Conservation (phyloP, 2,888 invertebrate species). For the Tinea pellionella region DNA sequence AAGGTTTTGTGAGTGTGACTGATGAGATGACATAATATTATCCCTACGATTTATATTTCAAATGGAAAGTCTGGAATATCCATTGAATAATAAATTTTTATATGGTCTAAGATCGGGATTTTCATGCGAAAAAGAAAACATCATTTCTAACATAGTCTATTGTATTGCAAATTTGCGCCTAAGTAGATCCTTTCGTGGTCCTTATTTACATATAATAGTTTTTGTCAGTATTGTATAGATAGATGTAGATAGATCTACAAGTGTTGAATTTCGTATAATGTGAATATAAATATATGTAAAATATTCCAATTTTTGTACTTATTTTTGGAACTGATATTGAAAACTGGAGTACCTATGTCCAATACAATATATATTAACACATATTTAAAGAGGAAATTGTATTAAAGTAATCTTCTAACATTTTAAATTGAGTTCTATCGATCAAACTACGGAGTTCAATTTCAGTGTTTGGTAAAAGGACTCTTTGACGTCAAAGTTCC, state of each 20-base stretch:
- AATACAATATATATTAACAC: too few species aligned
- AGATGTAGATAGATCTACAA: background rate
- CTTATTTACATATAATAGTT: conserved; percentile 62
- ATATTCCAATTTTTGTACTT: too few species aligned
- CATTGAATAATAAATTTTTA: conserved; percentile 66
- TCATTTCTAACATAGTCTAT: conserved; percentile 60
- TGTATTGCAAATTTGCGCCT: conserved; percentile 64
- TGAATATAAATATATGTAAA: conserved; percentile 20
- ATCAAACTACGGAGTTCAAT: background rate
- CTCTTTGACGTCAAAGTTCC: conserved; percentile 5
- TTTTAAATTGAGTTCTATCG: conserved; percentile 21
- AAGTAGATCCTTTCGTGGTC: conserved; percentile 48
- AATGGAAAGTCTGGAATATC: conserved; percentile 52
- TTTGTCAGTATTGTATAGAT: conserved; percentile 47
- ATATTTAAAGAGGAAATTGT: too few species aligned
- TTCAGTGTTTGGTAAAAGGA: background rate
- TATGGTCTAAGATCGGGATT: conserved; percentile 52
- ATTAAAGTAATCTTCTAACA: too few species aligned
- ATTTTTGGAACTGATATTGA: too few species aligned
- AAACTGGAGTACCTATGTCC: too few species aligned
- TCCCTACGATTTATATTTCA: conserved; percentile 46
- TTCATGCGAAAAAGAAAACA: conserved; percentile 60
- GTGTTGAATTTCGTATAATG: background rate
- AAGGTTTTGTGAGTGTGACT: conserved; percentile 20
- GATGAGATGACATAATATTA: conserved; percentile 32